Conservation (phyloP, 2,797 vertebrate genomes). For the Sebastes glaucus region DNA sequence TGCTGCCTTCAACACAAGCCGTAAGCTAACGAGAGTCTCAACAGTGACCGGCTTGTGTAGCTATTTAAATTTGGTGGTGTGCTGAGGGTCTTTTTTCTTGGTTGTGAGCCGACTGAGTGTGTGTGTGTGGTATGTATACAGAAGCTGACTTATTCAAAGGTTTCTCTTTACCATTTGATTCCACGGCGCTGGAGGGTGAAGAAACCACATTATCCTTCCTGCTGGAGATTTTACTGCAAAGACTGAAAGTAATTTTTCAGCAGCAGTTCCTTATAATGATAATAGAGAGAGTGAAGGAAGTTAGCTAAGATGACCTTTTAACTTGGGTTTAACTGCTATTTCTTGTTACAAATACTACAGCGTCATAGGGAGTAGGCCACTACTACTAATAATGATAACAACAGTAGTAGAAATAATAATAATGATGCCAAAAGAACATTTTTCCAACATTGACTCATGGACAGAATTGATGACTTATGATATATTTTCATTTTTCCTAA, state of each 20-base stretch:
- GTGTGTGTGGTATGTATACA: slow-evolving; percentile 69
- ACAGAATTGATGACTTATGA: background rate
- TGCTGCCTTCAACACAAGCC: slow-evolving; percentile 45
- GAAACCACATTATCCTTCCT: slow-evolving; percentile 54
- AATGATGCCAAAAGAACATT: background rate
- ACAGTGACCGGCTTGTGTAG: slow-evolving; percentile 72
- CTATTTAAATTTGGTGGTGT: slow-evolving; percentile 63
- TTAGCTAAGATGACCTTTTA: background rate
- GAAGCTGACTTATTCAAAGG: slow-evolving; percentile 70
- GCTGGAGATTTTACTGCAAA: slow-evolving; percentile 31
- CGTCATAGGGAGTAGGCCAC: background rate
- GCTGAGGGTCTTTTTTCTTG: slow-evolving; percentile 55
- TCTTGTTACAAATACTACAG: background rate
- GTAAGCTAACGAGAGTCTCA: slow-evolving; percentile 43
- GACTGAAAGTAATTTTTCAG: background rate
- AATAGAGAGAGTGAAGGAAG: background rate
- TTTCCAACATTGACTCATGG: background rate
- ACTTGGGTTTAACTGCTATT: background rate
- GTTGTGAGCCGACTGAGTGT: slow-evolving; percentile 57
- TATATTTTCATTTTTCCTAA: background rate
- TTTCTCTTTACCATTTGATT: slow-evolving; percentile 57
- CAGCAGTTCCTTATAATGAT: background rate
- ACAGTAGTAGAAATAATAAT: background rate
- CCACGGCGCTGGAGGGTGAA: slow-evolving; percentile 50
- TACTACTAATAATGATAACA: background rate